Conservation (phyloP, 2,797 vertebrate genomes). For the Hybognathus amarus region DNA sequence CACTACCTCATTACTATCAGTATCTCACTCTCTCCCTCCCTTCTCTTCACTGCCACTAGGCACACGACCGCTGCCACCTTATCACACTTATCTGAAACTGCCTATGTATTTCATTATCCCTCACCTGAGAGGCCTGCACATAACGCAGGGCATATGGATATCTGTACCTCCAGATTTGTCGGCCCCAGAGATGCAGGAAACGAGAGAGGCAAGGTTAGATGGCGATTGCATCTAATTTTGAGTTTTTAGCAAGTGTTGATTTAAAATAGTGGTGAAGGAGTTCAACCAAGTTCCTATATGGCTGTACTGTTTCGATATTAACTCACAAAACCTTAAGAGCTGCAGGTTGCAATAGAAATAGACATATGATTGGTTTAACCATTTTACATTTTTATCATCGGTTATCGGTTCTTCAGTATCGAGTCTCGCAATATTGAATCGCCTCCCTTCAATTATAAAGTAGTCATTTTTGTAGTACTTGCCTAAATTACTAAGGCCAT, state of each 20-base stretch:
- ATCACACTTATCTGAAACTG: constrained; percentile 58
- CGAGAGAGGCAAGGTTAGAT: constrained; percentile 5
- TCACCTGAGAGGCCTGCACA: constrained; percentile 50
- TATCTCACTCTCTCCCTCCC: constrained; percentile 28
- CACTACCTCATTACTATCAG: constrained; percentile 56
- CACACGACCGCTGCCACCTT: constrained; percentile 11
- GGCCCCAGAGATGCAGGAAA: constrained; percentile 36
- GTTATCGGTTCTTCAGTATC: not conserved
- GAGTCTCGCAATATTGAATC: not conserved
- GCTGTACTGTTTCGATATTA: not conserved
- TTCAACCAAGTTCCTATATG: not conserved
- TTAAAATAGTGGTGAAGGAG: constrained; percentile 1
- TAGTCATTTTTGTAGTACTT: not conserved
- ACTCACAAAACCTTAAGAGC: not conserved
- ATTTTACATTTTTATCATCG: too few relatives aligned
- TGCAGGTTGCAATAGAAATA: constrained; percentile 22
- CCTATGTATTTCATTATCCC: constrained; percentile 58
- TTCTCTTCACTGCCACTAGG: constrained; percentile 2
- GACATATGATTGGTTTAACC: not conserved
- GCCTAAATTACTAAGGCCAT: not conserved
- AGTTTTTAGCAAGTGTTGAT: constrained; percentile 5
- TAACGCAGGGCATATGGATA: constrained; percentile 23
- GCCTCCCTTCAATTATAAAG: not conserved
- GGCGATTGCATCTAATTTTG: constrained; percentile 8
- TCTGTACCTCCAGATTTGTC: constrained; percentile 27